Percentiles rank a stretch among this genome's conserved stretches.
These are phyloP conservation scores for Lutjanus campechanus DNA, from an alignment of 2,797 vertebrate genomes.

Conservation along the genomic window DNA sequence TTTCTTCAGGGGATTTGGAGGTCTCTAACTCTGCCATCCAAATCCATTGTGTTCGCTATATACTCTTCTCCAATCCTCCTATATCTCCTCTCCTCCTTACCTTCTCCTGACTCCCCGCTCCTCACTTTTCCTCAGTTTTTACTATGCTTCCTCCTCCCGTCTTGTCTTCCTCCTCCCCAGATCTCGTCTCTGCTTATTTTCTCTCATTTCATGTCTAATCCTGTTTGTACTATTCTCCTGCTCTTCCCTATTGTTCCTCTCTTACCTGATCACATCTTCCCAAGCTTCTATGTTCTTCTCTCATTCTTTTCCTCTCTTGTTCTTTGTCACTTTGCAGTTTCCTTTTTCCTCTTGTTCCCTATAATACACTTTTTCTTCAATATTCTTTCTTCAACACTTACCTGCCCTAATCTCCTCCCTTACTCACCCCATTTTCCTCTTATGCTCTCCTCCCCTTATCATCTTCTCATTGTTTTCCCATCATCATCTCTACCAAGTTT, in stretches of 20 bases:
- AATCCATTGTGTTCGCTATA: slow-evolving; percentile 66
- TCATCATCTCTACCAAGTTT: neutral
- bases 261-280: slow-evolving; percentile 26
- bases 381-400: neutral
- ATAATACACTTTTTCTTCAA: neutral
- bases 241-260: slow-evolving; percentile 6
- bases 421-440: no score
- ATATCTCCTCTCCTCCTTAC: slow-evolving; percentile 37
- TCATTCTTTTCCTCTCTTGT: neutral
- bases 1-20: slow-evolving; percentile 72
- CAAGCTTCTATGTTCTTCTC: neutral
- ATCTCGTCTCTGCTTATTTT: slow-evolving; percentile 32
- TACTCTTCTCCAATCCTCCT: slow-evolving; percentile 34
- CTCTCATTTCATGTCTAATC: slow-evolving; percentile 46
- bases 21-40: slow-evolving; percentile 62
- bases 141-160: neutral
- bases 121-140: slow-evolving; percentile 20
- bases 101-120: slow-evolving; percentile 27
- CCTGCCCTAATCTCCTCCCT: slow-evolving; percentile 2
- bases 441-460: neutral
- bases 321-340: neutral
- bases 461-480: neutral
- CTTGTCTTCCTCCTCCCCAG: neutral
- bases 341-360: neutral
- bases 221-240: slow-evolving; percentile 25